Evolutionary conservation across 2,113 vertebrate species (phyloP), one percentile per base, ranked within the genome.

Genomic region (Vulpes lagopus): DNA sequence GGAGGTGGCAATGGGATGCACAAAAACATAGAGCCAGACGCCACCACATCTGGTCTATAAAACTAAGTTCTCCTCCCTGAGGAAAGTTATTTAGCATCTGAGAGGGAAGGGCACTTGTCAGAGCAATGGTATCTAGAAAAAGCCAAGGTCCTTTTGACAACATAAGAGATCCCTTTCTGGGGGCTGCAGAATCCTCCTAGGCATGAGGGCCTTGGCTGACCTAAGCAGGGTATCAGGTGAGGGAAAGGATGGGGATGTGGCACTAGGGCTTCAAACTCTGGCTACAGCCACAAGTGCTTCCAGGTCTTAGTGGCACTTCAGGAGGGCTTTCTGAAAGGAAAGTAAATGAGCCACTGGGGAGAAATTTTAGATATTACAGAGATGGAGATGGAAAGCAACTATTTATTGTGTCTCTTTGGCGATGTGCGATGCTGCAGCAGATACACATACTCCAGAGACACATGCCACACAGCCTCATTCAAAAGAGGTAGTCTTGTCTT

Each of bases 381-480:
- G 35, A 38, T 17, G 0, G 81, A 35, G 35, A 86, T 3, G 17
- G 27, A 27, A 80, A 57, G 4, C 2, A 19, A 14, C 17, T 30
- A 8, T 4, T 35, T 38, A 17, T 7, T 2, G 53, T 57, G 71
- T 15, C n/a, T 55, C 25, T 19, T 3, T 4, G 16, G 49, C 10
- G 55, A 12, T 0, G 5, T 3, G 32, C 11, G 10, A 5, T 8
- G 11, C 23, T 0, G 7, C 0, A 43, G 53, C 30, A 35, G 60
- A 30, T 0, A 23, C 51, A 11, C 43, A 27, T 8, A 4, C 27
- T 82, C 30, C n/a, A 49, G 51, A 17, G 9, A 30, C 49, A 9
- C 2, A 4, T 0, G 57, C 0, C 8, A 11, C 49, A 14, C 4
- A 2, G 25, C 59, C 43, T 11, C 1, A 7, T 30, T 25, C 30